Conservation (phyloP, 2,888 invertebrate species). For the Cybosia mesomella region DNA sequence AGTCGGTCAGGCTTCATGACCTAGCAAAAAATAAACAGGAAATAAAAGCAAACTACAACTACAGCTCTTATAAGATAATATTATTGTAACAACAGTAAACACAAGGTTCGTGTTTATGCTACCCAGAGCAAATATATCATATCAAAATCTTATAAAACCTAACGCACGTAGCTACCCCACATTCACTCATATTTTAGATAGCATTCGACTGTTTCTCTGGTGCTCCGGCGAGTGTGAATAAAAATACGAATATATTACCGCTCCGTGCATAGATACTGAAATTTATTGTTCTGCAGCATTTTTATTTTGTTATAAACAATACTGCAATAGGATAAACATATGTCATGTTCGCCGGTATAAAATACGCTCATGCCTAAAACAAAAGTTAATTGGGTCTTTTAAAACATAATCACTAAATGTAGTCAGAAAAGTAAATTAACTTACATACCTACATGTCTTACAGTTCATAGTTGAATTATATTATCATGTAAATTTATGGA, state of each 20-base stretch:
- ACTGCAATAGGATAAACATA: constrained; percentile 34
- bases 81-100: constrained; percentile 10
- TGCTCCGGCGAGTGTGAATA: constrained; percentile 71
- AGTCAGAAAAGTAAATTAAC: neutral
- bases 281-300: constrained; percentile 60
- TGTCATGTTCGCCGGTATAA: constrained; percentile 23
- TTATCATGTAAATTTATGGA: constrained; percentile 14
- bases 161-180: constrained; percentile 75
- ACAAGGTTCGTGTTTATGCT: constrained; percentile 57
- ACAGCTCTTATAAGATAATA: neutral
- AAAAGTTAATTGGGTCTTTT: neutral
- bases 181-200: constrained; percentile 83
- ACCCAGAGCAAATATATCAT: constrained; percentile 76
- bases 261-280: constrained; percentile 62
- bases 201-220: constrained; percentile 76
- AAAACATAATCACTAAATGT: neutral
- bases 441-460: neutral
- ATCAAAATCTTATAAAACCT: constrained; percentile 82
- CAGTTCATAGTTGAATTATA: constrained; percentile 11
- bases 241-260: constrained; percentile 76
- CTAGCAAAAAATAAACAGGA: neutral
- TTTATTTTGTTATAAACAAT: constrained; percentile 54
- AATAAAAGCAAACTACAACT: neutral
- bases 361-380: neutral
- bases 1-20: neutral